Base-by-base conservation (phyloP, 1,140 invertebrate species). In the Megathymus violae region DNA sequence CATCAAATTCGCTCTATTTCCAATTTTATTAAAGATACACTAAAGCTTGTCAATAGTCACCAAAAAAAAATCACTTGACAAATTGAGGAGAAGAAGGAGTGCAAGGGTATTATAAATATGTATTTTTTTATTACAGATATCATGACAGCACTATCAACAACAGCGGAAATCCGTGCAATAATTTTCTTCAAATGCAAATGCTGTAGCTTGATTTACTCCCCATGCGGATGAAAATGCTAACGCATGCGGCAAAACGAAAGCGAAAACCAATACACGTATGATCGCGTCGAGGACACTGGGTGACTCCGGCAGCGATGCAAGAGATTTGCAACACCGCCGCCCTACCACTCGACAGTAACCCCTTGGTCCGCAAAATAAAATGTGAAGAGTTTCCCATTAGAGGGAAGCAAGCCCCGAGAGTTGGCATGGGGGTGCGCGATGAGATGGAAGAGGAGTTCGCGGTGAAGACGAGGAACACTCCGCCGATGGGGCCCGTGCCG, bases 271-370 rank as follows among this genome's bases (percentile, higher is more conserved):
- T 75, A 69, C 80, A 79, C 79, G 76, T 82, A 82, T 88, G 85
- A 85, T 79, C 72, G 58, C 71, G 64, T 60, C 64, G 64, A 71
- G 70, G 59, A 48, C 52, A 78, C 59, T 61, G 72, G 67, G 71
- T 70, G 76, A 85, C 74, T 75, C 66, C 67, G 82, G 76, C 81
- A 88, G 87, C 82, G 76, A 92, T 92, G 91, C 91, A 92, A 87
- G 91, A 92, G 78, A 91, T 92, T 78, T 92, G 91, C 88, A 92
- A 91, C 80, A 87, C 86, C 69, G 82, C 86, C 56, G 83, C 86
- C 64, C 75, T 92, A 83, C 91, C 89, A 64, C 85, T 92, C 61
- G 89, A 92, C 71, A 85, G 78, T 79, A 91, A 91, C 74, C 89
- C 89, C 14, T 75, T 92, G 63, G 86, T 89, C 44, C 81, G 91